Percentiles rank a stretch among this genome's conserved stretches.
Evolutionary conservation across 1,140 invertebrate genomes (phyloP).

Genomic region (Sinonovacula constricta): DNA sequence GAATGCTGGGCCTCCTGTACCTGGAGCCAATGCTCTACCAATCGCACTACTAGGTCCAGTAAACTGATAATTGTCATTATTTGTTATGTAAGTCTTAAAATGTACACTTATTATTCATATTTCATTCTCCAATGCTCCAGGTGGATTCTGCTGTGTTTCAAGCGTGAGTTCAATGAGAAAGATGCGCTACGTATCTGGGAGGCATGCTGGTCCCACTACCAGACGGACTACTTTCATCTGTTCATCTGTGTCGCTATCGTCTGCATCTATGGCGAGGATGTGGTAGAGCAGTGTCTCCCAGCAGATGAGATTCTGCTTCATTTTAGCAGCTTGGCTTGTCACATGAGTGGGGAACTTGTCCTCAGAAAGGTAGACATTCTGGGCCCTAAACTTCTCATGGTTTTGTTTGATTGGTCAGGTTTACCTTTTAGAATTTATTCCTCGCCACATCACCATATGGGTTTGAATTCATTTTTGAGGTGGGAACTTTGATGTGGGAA

Average conservation of each 20-base stretch:
- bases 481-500: too few relatives aligned
- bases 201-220: conserved; percentile 95
- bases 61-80: too few relatives aligned
- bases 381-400: too few relatives aligned
- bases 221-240: conserved; percentile 95
- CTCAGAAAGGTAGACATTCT: conserved; percentile 87
- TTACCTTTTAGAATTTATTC: too few relatives aligned
- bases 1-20: too few relatives aligned
- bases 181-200: conserved; percentile 95
- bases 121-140: conserved; percentile 84
- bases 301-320: conserved; percentile 96
- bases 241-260: conserved; percentile 95
- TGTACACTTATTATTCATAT: too few relatives aligned
- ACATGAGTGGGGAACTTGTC: conserved; percentile 95
- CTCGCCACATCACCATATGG: too few relatives aligned
- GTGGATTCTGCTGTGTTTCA: conserved; percentile 92
- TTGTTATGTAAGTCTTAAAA: too few relatives aligned
- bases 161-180: conserved; percentile 91
- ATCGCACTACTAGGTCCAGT: too few relatives aligned
- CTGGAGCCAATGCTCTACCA: too few relatives aligned
- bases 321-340: conserved; percentile 96
- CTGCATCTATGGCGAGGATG: conserved; percentile 92
- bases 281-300: conserved; percentile 91
- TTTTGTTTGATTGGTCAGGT: too few relatives aligned
- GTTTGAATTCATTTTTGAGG: too few relatives aligned